A percentile compares a stretch with the other conserved stretches of the same genome.
Conservation (phyloP, 2,888 invertebrate species). For the Fabriciana adippe region DNA sequence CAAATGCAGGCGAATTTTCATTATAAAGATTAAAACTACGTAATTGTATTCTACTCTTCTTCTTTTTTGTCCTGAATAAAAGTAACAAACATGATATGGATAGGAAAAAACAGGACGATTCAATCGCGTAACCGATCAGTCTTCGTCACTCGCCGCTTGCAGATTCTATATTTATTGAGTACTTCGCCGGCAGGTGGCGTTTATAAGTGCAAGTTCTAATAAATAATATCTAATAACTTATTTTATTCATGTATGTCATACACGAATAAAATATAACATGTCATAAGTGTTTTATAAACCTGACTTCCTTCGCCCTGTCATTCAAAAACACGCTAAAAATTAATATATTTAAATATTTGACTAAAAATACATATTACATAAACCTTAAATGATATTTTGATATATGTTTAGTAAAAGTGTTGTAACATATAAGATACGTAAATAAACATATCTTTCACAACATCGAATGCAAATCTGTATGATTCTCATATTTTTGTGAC, state of each 20-base stretch:
- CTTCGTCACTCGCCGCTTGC: constrained; percentile 54
- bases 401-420: constrained; percentile 1
- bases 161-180: constrained; percentile 35
- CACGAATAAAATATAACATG: neutral
- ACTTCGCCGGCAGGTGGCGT: constrained; percentile 33
- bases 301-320: neutral
- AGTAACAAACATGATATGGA: constrained; percentile 55
- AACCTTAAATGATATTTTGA: neutral
- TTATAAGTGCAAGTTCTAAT: constrained; percentile 7
- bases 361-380: constrained; percentile 3
- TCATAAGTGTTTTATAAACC: neutral
- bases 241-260: neutral
- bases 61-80: constrained; percentile 42
- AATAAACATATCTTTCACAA: constrained; percentile 39
- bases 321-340: constrained; percentile 1
- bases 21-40: too few species aligned
- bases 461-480: constrained; percentile 61
- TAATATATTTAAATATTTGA: neutral
- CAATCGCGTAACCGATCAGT: constrained; percentile 68
- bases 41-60: constrained; percentile 44
- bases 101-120: constrained; percentile 69
- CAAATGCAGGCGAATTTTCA: too few species aligned
- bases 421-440: constrained; percentile 1
- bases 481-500: constrained; percentile 68
- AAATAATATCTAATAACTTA: neutral